These are phyloP conservation scores for Pyralis farinalis DNA, from an alignment of 2,888 invertebrate genomes.

Conservation along the genomic window DNA sequence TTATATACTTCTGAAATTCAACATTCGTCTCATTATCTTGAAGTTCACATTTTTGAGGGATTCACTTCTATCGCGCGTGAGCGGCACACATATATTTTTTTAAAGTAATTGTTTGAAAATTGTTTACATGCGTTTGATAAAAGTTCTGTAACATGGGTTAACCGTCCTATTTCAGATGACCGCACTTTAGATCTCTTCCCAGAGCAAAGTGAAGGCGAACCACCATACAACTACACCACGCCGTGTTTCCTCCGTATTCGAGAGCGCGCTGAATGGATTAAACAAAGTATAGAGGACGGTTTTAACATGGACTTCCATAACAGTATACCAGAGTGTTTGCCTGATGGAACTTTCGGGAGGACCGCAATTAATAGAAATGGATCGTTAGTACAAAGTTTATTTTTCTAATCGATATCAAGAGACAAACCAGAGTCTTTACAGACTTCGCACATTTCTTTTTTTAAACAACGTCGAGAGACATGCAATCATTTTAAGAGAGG, in stretches of 20 bases:
- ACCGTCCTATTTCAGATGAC: constrained; percentile 42
- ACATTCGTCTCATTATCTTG: no score
- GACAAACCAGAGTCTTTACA: no score
- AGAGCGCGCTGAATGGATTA: constrained; percentile 33
- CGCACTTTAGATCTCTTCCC: constrained; percentile 47
- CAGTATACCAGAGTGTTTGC: constrained; percentile 42
- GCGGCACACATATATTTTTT: no score
- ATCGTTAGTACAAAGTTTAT: constrained; percentile 45
- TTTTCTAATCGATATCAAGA: constrained; percentile 11
- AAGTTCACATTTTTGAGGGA: no score
- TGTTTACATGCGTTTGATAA: no score
- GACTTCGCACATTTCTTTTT: no score
- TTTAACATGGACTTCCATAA: constrained; percentile 52
- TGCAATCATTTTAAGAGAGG: no score
- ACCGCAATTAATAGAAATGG: constrained; percentile 35
- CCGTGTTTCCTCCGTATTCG: constrained; percentile 46
- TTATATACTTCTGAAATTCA: no score
- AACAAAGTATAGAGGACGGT: constrained; percentile 46
- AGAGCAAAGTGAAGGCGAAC: constrained; percentile 32
- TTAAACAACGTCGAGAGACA: no score
- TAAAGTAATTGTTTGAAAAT: no score
- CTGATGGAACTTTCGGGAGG: constrained; percentile 59
- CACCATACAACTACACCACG: constrained; percentile 57
- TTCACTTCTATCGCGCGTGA: no score
- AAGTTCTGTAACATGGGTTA: no score